Conservation (phyloP, 2,888 invertebrate species). For the Panopea generosa region DNA sequence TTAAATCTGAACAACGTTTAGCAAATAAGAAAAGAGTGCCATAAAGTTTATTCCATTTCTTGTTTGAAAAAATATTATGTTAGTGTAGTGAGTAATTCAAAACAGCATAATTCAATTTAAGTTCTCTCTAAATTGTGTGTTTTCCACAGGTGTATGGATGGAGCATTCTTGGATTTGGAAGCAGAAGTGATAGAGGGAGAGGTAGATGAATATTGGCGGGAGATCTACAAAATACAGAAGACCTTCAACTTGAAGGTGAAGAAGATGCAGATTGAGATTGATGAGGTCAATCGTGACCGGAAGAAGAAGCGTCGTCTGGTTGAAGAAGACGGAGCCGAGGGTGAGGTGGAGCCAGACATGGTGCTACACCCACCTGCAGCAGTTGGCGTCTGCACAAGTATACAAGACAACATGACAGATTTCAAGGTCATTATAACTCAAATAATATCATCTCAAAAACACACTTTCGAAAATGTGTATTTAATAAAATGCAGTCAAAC, state of each 20-base stretch:
- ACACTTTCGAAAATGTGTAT: too few relatives aligned
- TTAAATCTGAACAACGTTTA: too few relatives aligned
- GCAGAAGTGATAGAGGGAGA: constrained; percentile 91
- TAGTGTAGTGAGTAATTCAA: too few relatives aligned
- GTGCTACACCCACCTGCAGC: constrained; percentile 87
- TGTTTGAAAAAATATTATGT: too few relatives aligned
- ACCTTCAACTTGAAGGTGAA: constrained; percentile 85
- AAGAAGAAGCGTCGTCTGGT: constrained; percentile 87
- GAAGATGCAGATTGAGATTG: constrained; percentile 83
- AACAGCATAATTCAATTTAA: too few relatives aligned
- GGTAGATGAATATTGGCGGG: constrained; percentile 91
- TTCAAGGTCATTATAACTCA: constrained; percentile 87
- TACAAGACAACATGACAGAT: constrained; percentile 86
- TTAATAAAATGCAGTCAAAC: too few relatives aligned
- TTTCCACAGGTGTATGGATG: constrained; percentile 92
- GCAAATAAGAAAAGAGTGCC: too few relatives aligned
- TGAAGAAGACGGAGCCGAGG: constrained; percentile 86
- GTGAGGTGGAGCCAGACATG: constrained; percentile 85
- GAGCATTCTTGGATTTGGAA: constrained; percentile 94
- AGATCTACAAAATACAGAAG: constrained; percentile 92
- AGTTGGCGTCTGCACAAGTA: constrained; percentile 80
- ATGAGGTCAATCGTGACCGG: constrained; percentile 82
- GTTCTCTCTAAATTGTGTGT: too few relatives aligned
- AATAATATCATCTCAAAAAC: too few relatives aligned
- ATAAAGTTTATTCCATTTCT: too few relatives aligned